These are phyloP conservation scores for Chionis minor DNA, from an alignment of 2,113 vertebrate species.

Conservation along the genomic window DNA sequence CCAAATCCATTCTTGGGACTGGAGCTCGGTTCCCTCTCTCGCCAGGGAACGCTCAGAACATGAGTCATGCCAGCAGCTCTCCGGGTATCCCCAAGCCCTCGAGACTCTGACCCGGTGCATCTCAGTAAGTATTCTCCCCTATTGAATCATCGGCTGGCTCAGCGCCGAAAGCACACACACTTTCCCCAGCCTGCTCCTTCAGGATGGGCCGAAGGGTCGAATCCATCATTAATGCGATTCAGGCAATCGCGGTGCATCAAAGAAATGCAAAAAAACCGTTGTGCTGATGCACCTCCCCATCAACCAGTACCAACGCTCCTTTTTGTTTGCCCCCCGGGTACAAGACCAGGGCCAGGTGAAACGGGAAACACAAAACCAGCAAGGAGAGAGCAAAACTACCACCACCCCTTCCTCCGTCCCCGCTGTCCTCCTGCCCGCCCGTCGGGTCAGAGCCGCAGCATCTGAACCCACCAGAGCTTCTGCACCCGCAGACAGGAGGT, in stretches of 20 bases:
- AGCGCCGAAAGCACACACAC: not conserved
- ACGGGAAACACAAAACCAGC: rapidly evolving
- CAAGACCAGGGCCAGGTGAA: not conserved
- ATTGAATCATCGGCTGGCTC: not conserved
- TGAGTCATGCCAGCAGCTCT: not conserved
- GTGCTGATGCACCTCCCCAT: not conserved
- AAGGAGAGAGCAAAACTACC: not conserved
- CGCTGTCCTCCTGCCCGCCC: not conserved
- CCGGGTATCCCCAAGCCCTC: not conserved
- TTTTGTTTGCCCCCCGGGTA: rapidly evolving
- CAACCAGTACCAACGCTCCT: rapidly evolving
- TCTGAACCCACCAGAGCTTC: rapidly evolving
- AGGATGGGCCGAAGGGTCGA: not conserved
- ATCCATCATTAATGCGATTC: not conserved
- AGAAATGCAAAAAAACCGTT: not conserved
- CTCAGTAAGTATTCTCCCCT: not conserved
- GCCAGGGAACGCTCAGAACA: rapidly evolving
- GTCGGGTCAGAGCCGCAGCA: not conserved
- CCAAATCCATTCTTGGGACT: rapidly evolving
- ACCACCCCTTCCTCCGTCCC: not conserved
- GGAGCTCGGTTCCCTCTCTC: not conserved
- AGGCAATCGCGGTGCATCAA: rapidly evolving
- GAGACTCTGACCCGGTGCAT: not conserved
- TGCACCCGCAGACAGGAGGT: rapidly evolving
- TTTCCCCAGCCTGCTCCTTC: not conserved